Conservation (phyloP, 1,140 invertebrate species). For the Zophobas atratus region DNA sequence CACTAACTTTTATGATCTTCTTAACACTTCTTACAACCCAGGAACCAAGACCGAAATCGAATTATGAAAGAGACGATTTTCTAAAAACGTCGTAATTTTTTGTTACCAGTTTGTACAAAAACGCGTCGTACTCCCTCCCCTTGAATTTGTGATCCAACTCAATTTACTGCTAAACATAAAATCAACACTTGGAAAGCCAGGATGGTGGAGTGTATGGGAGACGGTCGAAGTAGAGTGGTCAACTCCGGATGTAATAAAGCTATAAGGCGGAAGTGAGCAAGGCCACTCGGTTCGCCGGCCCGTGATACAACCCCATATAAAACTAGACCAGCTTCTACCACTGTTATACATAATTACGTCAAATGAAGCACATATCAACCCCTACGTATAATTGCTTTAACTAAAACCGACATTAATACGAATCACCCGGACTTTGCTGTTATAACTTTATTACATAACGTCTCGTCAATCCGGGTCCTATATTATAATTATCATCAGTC, state of each 20-base stretch:
- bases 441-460: conserved; percentile 28
- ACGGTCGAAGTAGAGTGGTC: conserved; percentile 37
- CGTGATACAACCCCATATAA: conserved; percentile 48
- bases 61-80: no score
- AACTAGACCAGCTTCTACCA: conserved; percentile 35
- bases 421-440: conserved; percentile 14
- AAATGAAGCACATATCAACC: conserved; percentile 39
- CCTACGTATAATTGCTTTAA: conserved; percentile 22
- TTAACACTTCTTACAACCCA: no score
- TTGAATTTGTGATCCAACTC: conserved; percentile 19
- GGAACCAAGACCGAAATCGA: no score
- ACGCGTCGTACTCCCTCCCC: not conserved
- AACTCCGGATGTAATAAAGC: conserved; percentile 52
- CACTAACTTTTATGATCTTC: no score
- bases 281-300: conserved; percentile 40
- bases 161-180: conserved; percentile 35
- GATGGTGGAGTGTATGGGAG: conserved; percentile 11
- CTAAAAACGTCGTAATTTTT: no score
- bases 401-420: conserved; percentile 37
- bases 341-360: conserved; percentile 36
- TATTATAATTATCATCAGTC: conserved; percentile 19
- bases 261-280: conserved; percentile 51
- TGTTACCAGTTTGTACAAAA: no score
- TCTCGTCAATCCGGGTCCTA: conserved; percentile 17
- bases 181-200: conserved; percentile 36